Conservation (phyloP, 2,797 vertebrate genomes). For the Mus caroli region DNA sequence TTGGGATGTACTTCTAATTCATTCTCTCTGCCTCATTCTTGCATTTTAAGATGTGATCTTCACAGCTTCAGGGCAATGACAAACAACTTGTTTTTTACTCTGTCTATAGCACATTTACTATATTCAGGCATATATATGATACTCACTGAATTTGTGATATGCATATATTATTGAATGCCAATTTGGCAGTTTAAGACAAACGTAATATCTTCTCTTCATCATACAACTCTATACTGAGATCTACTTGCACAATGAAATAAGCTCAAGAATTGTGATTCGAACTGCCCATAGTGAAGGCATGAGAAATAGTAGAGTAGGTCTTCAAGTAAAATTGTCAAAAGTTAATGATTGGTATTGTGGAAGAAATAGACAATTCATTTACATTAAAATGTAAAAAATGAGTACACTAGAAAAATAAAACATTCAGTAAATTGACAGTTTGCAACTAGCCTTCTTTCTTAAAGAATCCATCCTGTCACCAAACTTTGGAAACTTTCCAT, state of each 20-base stretch:
- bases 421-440: neutral
- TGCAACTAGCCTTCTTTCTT: neutral
- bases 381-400: constrained; percentile 7
- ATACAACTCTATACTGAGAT: neutral
- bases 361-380: neutral
- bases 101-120: neutral
- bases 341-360: neutral
- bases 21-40: neutral
- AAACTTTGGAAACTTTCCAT: constrained; percentile 6
- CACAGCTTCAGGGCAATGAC: neutral
- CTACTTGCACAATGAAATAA: neutral
- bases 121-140: neutral
- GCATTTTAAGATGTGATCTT: neutral
- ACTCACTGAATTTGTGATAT: neutral
- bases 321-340: constrained; percentile 21
- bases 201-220: neutral
- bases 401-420: neutral
- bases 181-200: neutral
- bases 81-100: neutral
- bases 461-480: constrained; percentile 18
- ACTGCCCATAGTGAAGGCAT: neutral
- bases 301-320: neutral
- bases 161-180: neutral
- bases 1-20: neutral
- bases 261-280: neutral